A percentile compares a stretch with the other conserved stretches of the same genome.
Evolutionary conservation across 2,113 vertebrate species (phyloP).

Genomic region (Muntiacus muntjak): DNA sequence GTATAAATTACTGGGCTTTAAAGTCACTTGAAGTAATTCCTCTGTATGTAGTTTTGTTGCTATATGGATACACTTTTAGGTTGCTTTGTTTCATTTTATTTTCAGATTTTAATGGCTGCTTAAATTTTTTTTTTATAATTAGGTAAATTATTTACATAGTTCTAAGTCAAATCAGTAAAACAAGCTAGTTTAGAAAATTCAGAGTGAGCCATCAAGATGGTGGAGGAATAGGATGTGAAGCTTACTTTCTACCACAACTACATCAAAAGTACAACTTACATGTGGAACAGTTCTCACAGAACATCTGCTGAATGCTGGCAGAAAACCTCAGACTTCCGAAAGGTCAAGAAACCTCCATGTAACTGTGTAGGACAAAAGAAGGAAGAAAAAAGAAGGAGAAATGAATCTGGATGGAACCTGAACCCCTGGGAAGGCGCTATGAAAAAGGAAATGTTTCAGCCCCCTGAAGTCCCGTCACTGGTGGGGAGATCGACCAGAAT

Average conservation of each 20-base stretch:
- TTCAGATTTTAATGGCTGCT: background rate
- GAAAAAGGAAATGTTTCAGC: background rate
- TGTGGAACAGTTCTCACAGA: background rate
- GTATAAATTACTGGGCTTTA: background rate
- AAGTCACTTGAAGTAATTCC: conserved; percentile 21
- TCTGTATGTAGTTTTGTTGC: background rate
- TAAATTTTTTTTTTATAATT: conserved; percentile 14
- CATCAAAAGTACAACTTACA: background rate
- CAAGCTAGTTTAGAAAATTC: background rate
- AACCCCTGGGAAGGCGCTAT: background rate
- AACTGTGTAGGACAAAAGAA: background rate
- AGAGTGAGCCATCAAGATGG: background rate
- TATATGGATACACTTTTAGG: background rate
- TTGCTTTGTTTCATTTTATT: conserved; percentile 36
- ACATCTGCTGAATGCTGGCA: background rate
- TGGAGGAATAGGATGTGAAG: background rate
- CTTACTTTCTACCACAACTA: background rate
- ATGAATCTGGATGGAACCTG: background rate
- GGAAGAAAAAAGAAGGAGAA: background rate
- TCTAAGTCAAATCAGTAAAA: conserved; percentile 2
- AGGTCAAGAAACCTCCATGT: background rate
- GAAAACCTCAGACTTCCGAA: background rate
- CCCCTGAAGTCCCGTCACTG: background rate
- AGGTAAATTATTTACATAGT: background rate
- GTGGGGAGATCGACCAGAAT: background rate